phyloP scores from a whole-genome alignment of 2,888 invertebrate genomes.

The Nemotelus nigrinus region DNA sequence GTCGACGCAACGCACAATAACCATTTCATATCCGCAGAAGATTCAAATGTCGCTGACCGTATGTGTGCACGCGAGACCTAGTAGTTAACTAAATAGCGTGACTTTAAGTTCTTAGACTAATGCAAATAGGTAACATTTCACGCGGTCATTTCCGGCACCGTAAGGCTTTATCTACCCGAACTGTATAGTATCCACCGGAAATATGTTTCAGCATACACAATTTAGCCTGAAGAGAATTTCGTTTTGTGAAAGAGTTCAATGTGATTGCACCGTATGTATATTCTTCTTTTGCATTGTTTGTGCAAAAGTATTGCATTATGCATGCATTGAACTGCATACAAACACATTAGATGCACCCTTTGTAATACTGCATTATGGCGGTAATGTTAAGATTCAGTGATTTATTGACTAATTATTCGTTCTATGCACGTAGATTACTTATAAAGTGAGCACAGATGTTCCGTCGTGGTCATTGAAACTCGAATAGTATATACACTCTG shows the following conservation, averaged over 20 bases:
- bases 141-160: slow-evolving; percentile 11
- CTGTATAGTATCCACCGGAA: slow-evolving; percentile 30
- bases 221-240: not conserved
- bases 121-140: slow-evolving; percentile 12
- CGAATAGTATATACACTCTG: no score
- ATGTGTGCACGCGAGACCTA: no score
- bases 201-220: not conserved
- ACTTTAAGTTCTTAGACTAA: slow-evolving; percentile 1
- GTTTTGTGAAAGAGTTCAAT: slow-evolving; percentile 16
- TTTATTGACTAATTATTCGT: not conserved
- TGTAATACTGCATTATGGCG: no score
- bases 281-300: not conserved
- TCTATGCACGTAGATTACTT: not conserved
- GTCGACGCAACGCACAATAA: no score
- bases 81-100: not conserved
- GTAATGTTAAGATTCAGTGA: not conserved
- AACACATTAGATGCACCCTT: no score
- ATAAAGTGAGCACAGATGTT: no score
- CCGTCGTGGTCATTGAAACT: no score
- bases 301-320: not conserved
- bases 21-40: no score
- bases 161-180: slow-evolving; percentile 4
- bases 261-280: not conserved
- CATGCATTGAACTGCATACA: not conserved
- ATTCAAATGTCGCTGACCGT: no score